Conservation (phyloP, 2,888 invertebrate genomes). For the Rhagium mordax region DNA sequence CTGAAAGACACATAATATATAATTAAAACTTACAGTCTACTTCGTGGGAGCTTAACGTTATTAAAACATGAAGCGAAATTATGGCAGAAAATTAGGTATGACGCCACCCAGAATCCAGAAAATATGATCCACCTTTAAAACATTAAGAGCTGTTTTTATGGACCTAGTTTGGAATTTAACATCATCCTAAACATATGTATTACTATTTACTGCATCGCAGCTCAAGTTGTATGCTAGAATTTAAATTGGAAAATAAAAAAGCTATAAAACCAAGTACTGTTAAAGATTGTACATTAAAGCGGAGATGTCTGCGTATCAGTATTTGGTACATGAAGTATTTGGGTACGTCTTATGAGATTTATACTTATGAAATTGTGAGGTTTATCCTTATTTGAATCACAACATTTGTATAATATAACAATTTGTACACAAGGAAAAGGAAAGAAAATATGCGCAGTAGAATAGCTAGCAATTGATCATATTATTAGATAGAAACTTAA, state of each 20-base stretch:
- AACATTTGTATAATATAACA: too few species aligned
- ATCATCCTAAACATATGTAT: constrained; percentile 5
- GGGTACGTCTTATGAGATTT: background rate
- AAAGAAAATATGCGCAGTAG: too few species aligned
- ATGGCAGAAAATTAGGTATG: constrained; percentile 2
- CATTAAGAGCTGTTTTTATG: constrained; percentile 11
- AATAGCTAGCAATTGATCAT: too few species aligned
- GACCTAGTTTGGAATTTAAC: constrained; percentile 8
- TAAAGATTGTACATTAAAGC: background rate
- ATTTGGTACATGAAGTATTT: background rate
- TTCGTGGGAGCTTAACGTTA: constrained; percentile 7
- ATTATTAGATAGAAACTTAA: too few species aligned
- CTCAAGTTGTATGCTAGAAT: background rate
- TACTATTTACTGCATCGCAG: background rate
- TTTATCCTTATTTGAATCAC: background rate
- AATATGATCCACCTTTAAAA: constrained; percentile 9
- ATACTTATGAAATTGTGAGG: background rate
- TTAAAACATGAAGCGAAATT: background rate
- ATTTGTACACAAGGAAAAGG: too few species aligned
- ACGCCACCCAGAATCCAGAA: constrained; percentile 2
- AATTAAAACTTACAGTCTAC: constrained; percentile 20
- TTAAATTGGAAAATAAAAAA: background rate
- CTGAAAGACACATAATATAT: constrained; percentile 44
- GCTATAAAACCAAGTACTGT: background rate
- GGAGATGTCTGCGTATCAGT: background rate